Conservation (phyloP, 1,140 invertebrate genomes). For the Limonius californicus region DNA sequence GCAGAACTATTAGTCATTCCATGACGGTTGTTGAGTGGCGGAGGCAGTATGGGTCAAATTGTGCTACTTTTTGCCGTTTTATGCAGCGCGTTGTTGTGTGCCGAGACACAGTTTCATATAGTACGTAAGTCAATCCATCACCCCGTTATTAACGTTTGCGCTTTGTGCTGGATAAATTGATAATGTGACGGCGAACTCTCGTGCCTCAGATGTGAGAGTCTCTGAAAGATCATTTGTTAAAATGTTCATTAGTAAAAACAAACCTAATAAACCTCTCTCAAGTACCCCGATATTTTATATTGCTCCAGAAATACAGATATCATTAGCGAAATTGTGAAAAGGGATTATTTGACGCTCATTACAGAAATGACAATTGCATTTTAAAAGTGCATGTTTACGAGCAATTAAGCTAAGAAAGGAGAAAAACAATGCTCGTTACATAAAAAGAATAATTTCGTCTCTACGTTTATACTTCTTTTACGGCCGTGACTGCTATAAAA, state of each 20-base stretch:
- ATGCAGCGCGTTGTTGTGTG: constrained; percentile 28
- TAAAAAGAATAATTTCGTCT: constrained; percentile 16
- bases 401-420: constrained; percentile 15
- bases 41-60: constrained; percentile 27
- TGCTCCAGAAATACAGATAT: neutral
- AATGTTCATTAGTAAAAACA: constrained; percentile 27
- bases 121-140: constrained; percentile 41
- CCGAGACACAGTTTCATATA: constrained; percentile 30
- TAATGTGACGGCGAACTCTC: constrained; percentile 22
- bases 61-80: constrained; percentile 33
- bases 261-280: constrained; percentile 21
- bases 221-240: constrained; percentile 31
- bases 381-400: constrained; percentile 16
- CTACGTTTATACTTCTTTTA: constrained; percentile 20
- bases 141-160: constrained; percentile 29
- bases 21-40: constrained; percentile 31
- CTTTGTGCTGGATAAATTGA: constrained; percentile 27
- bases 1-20: constrained; percentile 39
- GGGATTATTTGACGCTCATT: neutral
- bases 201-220: constrained; percentile 21
- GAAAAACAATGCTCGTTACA: constrained; percentile 3
- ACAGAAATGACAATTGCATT: constrained; percentile 4
- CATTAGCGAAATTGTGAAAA: neutral
- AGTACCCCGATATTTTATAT: neutral
- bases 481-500: constrained; percentile 18